phyloP scores from a whole-genome alignment of 2,888 invertebrate genomes.

The Microctonus hyperodae region DNA sequence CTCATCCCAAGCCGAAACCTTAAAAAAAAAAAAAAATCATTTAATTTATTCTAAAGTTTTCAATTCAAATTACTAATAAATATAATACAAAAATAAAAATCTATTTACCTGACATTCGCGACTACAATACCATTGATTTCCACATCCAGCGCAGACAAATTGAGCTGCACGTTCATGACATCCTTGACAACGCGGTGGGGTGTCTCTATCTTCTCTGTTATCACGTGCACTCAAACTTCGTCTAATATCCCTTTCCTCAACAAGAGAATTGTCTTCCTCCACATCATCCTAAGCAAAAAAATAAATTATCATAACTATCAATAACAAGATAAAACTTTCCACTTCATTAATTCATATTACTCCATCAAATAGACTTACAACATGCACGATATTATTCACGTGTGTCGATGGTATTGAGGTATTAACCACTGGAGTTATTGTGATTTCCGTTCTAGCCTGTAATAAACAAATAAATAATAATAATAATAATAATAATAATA shows the following conservation, averaged over 20 bases:
- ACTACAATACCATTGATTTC: slow-evolving; percentile 95
- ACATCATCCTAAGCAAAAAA: slow-evolving; percentile 64
- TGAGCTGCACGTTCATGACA: slow-evolving; percentile 83
- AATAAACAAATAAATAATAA: slow-evolving; percentile 42
- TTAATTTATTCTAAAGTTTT: slow-evolving; percentile 24
- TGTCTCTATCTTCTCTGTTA: slow-evolving; percentile 58
- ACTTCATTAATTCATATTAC: slow-evolving; percentile 7
- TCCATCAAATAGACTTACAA: slow-evolving; percentile 48
- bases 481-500: slow-evolving; percentile 16
- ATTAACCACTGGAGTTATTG: slow-evolving; percentile 68
- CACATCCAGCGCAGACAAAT: slow-evolving; percentile 89
- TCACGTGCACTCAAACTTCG: slow-evolving; percentile 54
- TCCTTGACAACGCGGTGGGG: slow-evolving; percentile 83
- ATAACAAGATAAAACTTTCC: not conserved
- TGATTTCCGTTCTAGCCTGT: slow-evolving; percentile 70
- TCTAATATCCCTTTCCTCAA: slow-evolving; percentile 63
- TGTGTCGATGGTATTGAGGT: slow-evolving; percentile 47
- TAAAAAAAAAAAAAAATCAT: slow-evolving; percentile 50
- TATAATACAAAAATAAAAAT: slow-evolving; percentile 13
- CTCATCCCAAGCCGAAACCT: slow-evolving; percentile 89
- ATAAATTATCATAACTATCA: slow-evolving; percentile 4
- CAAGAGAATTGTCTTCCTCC: slow-evolving; percentile 64
- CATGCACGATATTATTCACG: slow-evolving; percentile 56
- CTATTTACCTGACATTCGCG: slow-evolving; percentile 84
- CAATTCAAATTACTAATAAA: slow-evolving; percentile 14